Percentiles rank a stretch among this genome's conserved stretches.
Evolutionary conservation across 2,888 invertebrate genomes (phyloP).

Genomic region (Elegia similella): DNA sequence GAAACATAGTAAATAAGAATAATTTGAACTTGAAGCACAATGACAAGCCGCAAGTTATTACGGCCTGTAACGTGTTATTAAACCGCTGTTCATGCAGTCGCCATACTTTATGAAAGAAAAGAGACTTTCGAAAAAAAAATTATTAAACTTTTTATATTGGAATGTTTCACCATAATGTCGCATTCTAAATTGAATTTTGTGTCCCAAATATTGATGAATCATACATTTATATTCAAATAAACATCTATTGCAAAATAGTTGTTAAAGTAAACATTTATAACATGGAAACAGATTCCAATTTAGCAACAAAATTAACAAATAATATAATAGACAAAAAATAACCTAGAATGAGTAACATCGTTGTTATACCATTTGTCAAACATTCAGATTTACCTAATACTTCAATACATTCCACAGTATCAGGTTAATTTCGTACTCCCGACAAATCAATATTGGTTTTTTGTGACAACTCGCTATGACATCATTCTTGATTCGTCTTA

Average conservation of each 20-base stretch:
- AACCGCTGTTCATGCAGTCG: constrained; percentile 41
- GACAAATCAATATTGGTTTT: background rate
- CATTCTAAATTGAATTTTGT: too few species aligned
- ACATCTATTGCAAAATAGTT: too few species aligned
- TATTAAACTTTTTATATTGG: too few species aligned
- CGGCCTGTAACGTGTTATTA: constrained; percentile 56
- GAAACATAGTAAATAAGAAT: background rate
- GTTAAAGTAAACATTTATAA: too few species aligned
- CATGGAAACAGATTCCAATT: background rate
- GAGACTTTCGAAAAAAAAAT: background rate
- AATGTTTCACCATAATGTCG: too few species aligned
- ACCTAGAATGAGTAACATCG: background rate
- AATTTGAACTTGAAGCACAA: constrained; percentile 28
- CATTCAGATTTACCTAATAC: background rate
- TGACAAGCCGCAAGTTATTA: constrained; percentile 47
- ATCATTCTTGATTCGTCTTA: constrained; percentile 9
- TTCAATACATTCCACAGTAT: background rate
- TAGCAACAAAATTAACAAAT: background rate
- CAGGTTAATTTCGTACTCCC: background rate
- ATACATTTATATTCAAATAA: too few species aligned
- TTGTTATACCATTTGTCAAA: background rate
- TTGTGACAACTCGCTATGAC: background rate
- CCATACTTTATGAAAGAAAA: constrained; percentile 32
- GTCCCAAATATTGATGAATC: too few species aligned
- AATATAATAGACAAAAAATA: background rate